Percentiles rank a stretch among this genome's conserved stretches.
Conservation (phyloP, 35 echinoderm and acorn worm species). For the Lytechinus pictus region DNA sequence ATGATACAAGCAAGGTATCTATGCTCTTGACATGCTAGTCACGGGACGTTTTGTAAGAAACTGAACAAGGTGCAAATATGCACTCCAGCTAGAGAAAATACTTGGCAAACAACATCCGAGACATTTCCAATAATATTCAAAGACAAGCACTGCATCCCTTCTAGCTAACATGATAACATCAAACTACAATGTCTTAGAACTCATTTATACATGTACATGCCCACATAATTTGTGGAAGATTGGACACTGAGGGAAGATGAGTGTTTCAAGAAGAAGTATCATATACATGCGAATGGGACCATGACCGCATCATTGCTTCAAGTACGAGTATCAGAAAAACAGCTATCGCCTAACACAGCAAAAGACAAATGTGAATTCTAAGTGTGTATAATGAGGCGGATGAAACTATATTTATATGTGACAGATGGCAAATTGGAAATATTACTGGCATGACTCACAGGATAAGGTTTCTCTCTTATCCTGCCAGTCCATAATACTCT, state of each 20-base stretch:
- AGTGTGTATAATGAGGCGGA: conserved; percentile 21
- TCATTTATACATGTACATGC: conserved; percentile 31
- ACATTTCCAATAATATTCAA: conserved; percentile 14
- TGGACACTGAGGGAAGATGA: not conserved
- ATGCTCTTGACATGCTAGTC: not conserved
- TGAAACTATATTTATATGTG: conserved; percentile 44
- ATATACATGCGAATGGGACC: not conserved
- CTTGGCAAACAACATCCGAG: conserved; percentile 1
- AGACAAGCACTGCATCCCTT: not conserved
- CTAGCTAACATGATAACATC: not conserved
- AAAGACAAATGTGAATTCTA: conserved; percentile 26
- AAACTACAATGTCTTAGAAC: not conserved
- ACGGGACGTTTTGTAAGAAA: not conserved
- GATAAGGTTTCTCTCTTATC: not conserved
- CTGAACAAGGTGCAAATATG: conserved; percentile 1
- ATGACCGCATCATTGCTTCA: not conserved
- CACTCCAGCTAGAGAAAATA: conserved; percentile 10
- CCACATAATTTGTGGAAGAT: not conserved
- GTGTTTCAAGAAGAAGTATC: not conserved
- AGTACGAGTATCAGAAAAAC: not conserved
- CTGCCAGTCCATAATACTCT: not conserved
- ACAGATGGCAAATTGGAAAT: conserved; percentile 45
- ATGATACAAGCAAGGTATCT: not conserved
- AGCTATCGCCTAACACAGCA: not conserved
- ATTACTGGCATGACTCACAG: conserved; percentile 21